Base-by-base conservation (phyloP, 2,888 invertebrate species). In the Zaprionus bogoriensis region DNA sequence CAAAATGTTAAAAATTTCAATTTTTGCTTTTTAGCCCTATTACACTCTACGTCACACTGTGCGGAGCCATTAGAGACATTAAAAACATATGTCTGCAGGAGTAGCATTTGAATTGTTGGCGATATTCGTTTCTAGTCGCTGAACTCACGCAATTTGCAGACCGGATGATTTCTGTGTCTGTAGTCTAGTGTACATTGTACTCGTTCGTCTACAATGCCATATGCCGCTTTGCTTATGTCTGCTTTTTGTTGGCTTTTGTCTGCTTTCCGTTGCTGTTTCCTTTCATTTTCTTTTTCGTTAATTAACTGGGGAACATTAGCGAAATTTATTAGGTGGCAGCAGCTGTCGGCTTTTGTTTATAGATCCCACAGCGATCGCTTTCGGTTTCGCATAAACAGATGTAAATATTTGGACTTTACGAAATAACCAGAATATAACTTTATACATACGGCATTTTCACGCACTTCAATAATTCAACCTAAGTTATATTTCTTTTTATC, bases 281-380 rank as follows among this genome's bases (percentile, higher is more conserved):
- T 22, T n/a, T 44, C 2, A 7, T 9, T 42, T n/a, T 12, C 19
- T 20, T 20, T 32, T 17, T 46, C 46, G 63, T 63, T 83, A 83
- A 80, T 80, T 83, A 66, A 54, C 77, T 67, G n/a, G 45, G 42
- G 57, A 52, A 63, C 47, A 48, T 58, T 47, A 47, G 12, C 23
- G 17, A 22, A 79, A 82, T 80, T 82, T 79, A 85, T 85, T 60
- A 57, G 61, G 55, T 45, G 32, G 20, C 14, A 45, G 50, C 45
- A 44, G 19, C 46, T 44, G 30, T 30, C 22, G 12, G 22, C 23
- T 44, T 20, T 36, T 64, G 17, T 28, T 10, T 47, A 36, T 28
- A 41, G 14, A 22, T 19, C 39, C 7, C 9, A 17, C 32, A 6
- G 32, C 17, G 17, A 17, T 9, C 7, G 50, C 28, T 63, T 51